A percentile compares a stretch with the other conserved stretches of the same genome.
Conservation (phyloP, 2,888 invertebrate genomes). For the Phragmatobia fuliginosa region DNA sequence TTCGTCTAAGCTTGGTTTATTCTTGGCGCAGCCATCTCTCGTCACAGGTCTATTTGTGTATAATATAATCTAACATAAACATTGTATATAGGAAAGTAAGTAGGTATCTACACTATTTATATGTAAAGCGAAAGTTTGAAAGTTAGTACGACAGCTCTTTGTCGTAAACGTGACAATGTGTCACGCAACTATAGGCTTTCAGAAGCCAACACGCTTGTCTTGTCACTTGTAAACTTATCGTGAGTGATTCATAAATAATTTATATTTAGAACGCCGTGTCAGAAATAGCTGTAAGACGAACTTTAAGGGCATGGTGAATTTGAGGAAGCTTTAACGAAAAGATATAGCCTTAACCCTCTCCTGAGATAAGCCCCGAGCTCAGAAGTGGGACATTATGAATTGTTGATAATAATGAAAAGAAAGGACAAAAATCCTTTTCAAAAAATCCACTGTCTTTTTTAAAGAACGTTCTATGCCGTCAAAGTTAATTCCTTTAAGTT, state of each 20-base stretch:
- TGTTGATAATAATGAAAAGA: neutral
- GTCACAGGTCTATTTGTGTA: too few species aligned
- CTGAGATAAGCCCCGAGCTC: too few species aligned
- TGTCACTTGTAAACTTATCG: neutral
- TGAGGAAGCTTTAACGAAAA: neutral
- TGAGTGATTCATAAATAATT: neutral
- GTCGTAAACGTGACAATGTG: neutral
- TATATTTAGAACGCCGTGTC: neutral
- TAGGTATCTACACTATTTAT: too few species aligned
- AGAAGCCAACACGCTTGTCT: neutral
- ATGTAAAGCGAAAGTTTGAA: neutral
- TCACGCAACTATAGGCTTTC: neutral
- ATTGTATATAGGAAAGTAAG: too few species aligned
- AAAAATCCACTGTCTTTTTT: neutral
- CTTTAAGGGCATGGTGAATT: neutral
- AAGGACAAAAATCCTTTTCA: neutral
- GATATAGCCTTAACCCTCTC: too few species aligned
- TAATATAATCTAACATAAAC: too few species aligned
- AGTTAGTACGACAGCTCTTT: neutral
- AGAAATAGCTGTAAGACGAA: neutral
- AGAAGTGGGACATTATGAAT: too few species aligned
- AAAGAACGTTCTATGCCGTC: conserved; percentile 15
- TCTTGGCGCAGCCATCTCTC: too few species aligned
- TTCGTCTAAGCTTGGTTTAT: too few species aligned
- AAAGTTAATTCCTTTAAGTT: conserved; percentile 23